Evolutionary conservation across 2,113 vertebrate species (phyloP).

Genomic region (Odontesthes bonariensis): DNA sequence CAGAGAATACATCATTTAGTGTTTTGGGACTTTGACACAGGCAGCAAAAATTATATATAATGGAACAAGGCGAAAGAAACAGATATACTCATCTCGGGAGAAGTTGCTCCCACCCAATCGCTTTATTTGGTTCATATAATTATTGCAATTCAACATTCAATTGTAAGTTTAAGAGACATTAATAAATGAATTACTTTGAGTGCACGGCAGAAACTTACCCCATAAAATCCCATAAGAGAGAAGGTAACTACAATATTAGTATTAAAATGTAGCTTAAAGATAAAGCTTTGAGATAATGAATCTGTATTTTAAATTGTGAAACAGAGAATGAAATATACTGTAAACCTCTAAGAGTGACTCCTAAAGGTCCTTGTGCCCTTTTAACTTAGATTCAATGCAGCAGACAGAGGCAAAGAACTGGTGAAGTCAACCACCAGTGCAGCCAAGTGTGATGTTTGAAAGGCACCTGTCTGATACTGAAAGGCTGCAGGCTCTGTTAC

Average conservation of each 20-base stretch:
- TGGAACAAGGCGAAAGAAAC: slow-evolving; percentile 40
- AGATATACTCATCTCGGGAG: slow-evolving; percentile 3
- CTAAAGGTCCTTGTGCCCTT: neutral
- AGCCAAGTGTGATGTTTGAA: slow-evolving; percentile 24
- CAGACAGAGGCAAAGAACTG: slow-evolving; percentile 5
- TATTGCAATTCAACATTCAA: neutral
- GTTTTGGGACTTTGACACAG: slow-evolving; percentile 49
- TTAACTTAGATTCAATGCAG: slow-evolving; percentile 11
- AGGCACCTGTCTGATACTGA: slow-evolving; percentile 5
- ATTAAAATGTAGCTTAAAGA: neutral
- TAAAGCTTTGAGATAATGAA: neutral
- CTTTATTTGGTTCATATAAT: slow-evolving; percentile 18
- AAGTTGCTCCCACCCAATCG: neutral
- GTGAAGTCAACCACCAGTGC: neutral
- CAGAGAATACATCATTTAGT: slow-evolving; percentile 65
- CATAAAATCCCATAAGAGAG: neutral
- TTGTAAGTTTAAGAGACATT: neutral
- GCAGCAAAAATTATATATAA: slow-evolving; percentile 36
- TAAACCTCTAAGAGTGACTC: neutral
- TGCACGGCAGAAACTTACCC: neutral
- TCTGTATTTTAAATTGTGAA: neutral
- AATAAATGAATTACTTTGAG: slow-evolving; percentile 14
- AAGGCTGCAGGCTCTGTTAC: slow-evolving; percentile 19
- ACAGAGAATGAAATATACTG: neutral
- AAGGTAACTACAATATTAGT: neutral